Percentiles rank a stretch among this genome's conserved stretches.
Conservation (phyloP, 2,888 invertebrate species). For the Linnaemya tessellans region DNA sequence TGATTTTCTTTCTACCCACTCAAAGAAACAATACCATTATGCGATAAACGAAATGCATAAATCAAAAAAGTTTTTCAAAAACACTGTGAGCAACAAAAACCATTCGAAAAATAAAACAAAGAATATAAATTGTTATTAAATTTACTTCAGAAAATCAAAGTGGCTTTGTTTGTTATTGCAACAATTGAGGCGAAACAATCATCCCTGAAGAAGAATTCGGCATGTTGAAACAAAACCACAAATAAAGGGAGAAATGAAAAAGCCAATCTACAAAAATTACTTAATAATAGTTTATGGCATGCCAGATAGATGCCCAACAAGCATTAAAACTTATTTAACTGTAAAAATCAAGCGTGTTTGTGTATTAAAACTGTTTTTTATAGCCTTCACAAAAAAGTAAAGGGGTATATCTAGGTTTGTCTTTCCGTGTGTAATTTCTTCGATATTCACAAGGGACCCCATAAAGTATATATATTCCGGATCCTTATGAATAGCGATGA, state of each 20-base stretch:
- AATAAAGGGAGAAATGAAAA: conserved; percentile 5
- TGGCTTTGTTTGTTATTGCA: conserved; percentile 6
- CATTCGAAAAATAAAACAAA: background rate
- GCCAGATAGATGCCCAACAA: background rate
- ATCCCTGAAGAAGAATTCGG: background rate
- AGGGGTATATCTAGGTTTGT: no score
- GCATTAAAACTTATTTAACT: background rate
- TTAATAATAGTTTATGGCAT: background rate
- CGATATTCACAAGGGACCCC: no score
- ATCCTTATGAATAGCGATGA: no score
- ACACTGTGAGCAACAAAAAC: conserved; percentile 5
- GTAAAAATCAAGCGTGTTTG: background rate
- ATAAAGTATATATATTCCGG: no score
- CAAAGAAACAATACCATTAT: background rate
- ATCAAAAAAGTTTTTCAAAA: conserved; percentile 24
- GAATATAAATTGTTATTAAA: conserved; percentile 16
- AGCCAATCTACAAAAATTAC: background rate
- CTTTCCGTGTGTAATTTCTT: no score
- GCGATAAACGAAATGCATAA: conserved; percentile 3
- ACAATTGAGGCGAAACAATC: conserved; percentile 9
- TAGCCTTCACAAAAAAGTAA: no score
- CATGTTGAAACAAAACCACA: conserved; percentile 6
- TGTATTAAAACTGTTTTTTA: background rate
- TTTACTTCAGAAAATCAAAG: conserved; percentile 29
- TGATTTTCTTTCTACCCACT: conserved; percentile 10